Percentiles rank a stretch among this genome's conserved stretches.
Evolutionary conservation across 1,140 invertebrate genomes (phyloP).

Genomic region (Bombus waltoni): DNA sequence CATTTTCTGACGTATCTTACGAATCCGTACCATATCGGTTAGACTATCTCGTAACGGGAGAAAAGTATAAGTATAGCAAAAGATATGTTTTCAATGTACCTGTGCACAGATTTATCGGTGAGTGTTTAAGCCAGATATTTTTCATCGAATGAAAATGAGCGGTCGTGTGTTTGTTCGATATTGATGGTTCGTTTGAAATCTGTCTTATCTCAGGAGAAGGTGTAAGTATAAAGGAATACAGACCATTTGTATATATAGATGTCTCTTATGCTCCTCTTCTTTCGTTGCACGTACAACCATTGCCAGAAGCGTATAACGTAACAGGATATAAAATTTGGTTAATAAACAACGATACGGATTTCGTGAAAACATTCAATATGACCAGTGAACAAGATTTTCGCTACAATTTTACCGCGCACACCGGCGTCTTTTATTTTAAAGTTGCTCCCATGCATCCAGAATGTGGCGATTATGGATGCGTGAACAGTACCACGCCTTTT

Average conservation of each 20-base stretch:
- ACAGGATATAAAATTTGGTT: conserved; percentile 75
- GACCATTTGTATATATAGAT: conserved; percentile 77
- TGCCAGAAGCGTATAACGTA: conserved; percentile 74
- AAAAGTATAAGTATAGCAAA: conserved; percentile 73
- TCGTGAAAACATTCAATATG: conserved; percentile 42
- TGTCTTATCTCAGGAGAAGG: conserved; percentile 53
- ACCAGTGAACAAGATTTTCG: conserved; percentile 49
- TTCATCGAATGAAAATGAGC: not conserved
- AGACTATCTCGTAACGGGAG: conserved; percentile 68
- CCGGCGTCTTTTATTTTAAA: conserved; percentile 76
- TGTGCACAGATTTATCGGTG: conserved; percentile 73
- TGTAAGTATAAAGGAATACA: conserved; percentile 62
- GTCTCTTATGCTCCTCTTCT: conserved; percentile 69
- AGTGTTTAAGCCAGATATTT: not conserved
- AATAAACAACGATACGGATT: conserved; percentile 72
- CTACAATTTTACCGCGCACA: conserved; percentile 66
- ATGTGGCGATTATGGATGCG: conserved; percentile 73
- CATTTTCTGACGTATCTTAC: conserved; percentile 67
- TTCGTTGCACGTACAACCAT: conserved; percentile 73
- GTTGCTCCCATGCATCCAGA: conserved; percentile 75
- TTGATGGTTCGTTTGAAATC: not conserved
- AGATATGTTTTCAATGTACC: conserved; percentile 78
- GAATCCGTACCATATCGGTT: conserved; percentile 73
- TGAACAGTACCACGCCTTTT: conserved; percentile 75
- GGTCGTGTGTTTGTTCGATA: not conserved